Evolutionary conservation across 2,113 vertebrate species (phyloP).

Genomic region (Zosterops borbonicus): DNA sequence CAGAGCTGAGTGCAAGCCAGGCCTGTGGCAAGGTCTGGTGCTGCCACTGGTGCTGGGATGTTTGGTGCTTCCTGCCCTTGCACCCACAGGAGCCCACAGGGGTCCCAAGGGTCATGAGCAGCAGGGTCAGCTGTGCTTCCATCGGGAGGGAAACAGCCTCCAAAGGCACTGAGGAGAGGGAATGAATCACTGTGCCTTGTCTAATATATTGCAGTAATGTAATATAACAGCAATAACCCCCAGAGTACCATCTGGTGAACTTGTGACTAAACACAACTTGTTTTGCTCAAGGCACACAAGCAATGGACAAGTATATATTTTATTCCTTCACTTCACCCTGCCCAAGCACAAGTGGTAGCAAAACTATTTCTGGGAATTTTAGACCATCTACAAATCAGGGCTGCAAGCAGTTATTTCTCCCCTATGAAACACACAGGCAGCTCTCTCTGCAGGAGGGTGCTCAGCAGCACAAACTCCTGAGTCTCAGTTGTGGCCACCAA

Average conservation of each 20-base stretch:
- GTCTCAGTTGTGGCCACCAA: neutral
- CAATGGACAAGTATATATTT: neutral
- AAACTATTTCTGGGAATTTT: conserved; percentile 11
- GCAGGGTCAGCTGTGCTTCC: conserved; percentile 17
- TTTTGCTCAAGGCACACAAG: conserved; percentile 42
- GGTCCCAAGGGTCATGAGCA: neutral
- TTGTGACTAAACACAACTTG: conserved; percentile 56
- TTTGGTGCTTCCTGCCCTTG: neutral
- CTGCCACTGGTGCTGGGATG: neutral
- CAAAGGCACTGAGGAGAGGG: conserved; percentile 5
- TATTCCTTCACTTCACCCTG: neutral
- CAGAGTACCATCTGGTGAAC: conserved; percentile 65
- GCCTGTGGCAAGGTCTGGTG: neutral
- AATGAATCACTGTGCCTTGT: conserved; percentile 38
- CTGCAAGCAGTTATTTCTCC: conserved; percentile 3
- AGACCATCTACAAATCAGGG: neutral
- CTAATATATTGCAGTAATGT: conserved; percentile 54
- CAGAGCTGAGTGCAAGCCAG: neutral
- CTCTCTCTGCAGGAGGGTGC: neutral
- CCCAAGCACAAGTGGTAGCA: neutral
- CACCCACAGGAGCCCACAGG: neutral
- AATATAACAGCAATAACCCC: conserved; percentile 60
- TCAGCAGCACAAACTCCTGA: neutral
- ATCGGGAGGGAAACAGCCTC: neutral
- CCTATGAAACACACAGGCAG: neutral